These are phyloP conservation scores for Netelia inedita DNA, from an alignment of 2,888 invertebrate species.

Conservation along the genomic window DNA sequence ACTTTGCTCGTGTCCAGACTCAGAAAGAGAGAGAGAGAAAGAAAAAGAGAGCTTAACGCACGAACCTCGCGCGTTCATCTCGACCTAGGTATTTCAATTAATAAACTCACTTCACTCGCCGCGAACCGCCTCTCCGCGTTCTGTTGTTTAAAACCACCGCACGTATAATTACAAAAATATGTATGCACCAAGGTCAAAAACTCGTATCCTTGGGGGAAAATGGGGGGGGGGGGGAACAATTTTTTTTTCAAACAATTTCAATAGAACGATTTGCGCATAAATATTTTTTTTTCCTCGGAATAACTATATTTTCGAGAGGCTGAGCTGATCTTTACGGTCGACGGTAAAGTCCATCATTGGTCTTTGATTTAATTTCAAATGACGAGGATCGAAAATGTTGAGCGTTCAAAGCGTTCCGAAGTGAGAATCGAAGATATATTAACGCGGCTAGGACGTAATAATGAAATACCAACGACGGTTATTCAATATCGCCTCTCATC, in stretches of 20 bases:
- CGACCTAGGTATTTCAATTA: constrained; percentile 19
- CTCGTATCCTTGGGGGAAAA: no score
- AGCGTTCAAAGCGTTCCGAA: background rate
- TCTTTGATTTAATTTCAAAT: no score
- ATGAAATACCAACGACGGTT: background rate
- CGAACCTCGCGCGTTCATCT: constrained; percentile 8
- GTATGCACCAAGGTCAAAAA: no score
- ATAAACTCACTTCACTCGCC: constrained; percentile 7
- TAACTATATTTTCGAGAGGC: no score
- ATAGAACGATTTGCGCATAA: no score
- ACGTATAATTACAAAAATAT: background rate
- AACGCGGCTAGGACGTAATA: background rate
- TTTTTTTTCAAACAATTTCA: no score
- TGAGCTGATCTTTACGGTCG: no score
- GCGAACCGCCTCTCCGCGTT: background rate
- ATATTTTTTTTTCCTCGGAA: no score
- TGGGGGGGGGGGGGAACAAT: no score
- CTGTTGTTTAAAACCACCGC: background rate
- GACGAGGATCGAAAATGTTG: no score
- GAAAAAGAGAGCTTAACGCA: background rate
- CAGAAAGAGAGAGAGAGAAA: constrained; percentile 2
- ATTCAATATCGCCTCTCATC: background rate
- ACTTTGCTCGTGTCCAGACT: constrained; percentile 43
- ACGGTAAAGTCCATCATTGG: no score
- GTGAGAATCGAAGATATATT: background rate